These are phyloP conservation scores for Ctenicera cuprea DNA, from an alignment of 2,888 invertebrate species.

Conservation along the genomic window DNA sequence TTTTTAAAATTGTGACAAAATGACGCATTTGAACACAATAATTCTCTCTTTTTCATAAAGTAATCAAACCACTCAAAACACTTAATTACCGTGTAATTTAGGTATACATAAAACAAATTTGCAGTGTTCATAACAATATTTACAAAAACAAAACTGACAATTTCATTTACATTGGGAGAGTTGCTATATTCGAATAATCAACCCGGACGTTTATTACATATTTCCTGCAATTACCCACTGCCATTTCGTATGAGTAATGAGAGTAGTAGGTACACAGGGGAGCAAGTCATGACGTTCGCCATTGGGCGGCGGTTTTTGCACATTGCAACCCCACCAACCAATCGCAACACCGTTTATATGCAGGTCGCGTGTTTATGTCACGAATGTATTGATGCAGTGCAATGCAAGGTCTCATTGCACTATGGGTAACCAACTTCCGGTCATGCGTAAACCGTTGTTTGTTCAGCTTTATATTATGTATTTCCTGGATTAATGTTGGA, in stretches of 20 bases:
- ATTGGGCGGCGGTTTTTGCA: conserved; percentile 50
- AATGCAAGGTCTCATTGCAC: conserved; percentile 56
- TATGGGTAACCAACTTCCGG: conserved; percentile 53
- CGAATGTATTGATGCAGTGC: conserved; percentile 53
- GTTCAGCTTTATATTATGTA: conserved; percentile 1
- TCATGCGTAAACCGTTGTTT: conserved; percentile 32
- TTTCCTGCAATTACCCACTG: conserved; percentile 24
- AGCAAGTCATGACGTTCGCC: conserved; percentile 40
- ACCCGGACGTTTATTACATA: neutral
- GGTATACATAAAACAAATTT: neutral
- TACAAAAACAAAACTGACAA: neutral
- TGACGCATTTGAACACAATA: too few species aligned
- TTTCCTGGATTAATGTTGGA: neutral
- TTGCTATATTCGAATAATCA: neutral
- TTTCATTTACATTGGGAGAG: neutral
- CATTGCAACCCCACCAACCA: conserved; percentile 49
- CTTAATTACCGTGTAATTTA: neutral
- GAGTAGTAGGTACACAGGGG: conserved; percentile 37
- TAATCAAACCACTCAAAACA: neutral
- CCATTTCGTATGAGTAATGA: conserved; percentile 34
- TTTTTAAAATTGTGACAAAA: too few species aligned
- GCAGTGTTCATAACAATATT: neutral
- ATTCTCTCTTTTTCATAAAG: too few species aligned
- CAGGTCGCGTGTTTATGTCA: conserved; percentile 40
- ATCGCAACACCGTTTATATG: conserved; percentile 42